Percentiles rank a stretch among this genome's conserved stretches.
These are phyloP conservation scores for Melanotaenia duboulayi DNA, from an alignment of 2,113 vertebrate species.

Conservation along the genomic window DNA sequence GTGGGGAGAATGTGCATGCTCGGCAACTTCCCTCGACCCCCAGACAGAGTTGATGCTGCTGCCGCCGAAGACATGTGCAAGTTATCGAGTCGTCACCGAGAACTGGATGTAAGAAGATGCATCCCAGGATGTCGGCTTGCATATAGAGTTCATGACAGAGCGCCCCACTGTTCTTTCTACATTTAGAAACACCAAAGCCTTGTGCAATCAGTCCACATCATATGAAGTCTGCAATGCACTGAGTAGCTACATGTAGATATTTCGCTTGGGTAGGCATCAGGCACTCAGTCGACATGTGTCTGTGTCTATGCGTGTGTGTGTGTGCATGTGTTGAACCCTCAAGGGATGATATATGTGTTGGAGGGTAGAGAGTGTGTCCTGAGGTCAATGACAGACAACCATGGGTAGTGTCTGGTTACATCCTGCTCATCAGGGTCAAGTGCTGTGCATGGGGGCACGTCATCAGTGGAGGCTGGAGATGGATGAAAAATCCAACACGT, in stretches of 20 bases:
- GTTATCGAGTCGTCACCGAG: not conserved
- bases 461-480: constrained; percentile 1
- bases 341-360: constrained; percentile 51
- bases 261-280: constrained; percentile 48
- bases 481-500: constrained; percentile 9
- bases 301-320: constrained; percentile 2
- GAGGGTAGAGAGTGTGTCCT: constrained; percentile 43
- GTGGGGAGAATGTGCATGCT: constrained; percentile 71
- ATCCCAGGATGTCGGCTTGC: constrained; percentile 14
- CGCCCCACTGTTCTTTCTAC: constrained; percentile 26
- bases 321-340: constrained; percentile 21
- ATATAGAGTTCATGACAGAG: constrained; percentile 28
- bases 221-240: constrained; percentile 39
- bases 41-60: constrained; percentile 11
- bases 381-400: constrained; percentile 66
- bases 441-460: constrained; percentile 21
- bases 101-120: constrained; percentile 25
- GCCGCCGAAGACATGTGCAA: not conserved
- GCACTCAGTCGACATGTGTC: constrained; percentile 16
- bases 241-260: constrained; percentile 34
- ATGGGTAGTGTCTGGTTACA: constrained; percentile 64
- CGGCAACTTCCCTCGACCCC: constrained; percentile 66
- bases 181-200: constrained; percentile 34
- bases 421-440: constrained; percentile 62
- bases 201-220: not conserved